phyloP scores from a whole-genome alignment of 37 sponge, comb jelly and placozoan genomes.

The Amphimedon queenslandica region DNA sequence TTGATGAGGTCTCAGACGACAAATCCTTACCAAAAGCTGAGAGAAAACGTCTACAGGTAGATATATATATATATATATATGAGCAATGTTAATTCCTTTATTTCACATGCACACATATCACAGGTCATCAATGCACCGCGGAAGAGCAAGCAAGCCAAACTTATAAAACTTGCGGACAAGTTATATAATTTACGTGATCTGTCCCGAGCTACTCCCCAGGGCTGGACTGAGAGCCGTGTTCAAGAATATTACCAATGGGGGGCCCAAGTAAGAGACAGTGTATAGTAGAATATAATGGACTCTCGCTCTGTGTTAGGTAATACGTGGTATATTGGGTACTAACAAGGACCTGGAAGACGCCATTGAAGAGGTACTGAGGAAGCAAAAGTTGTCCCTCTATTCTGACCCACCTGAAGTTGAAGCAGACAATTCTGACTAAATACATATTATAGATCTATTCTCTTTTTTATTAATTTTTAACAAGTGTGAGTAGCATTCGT shows the following conservation, averaged over 20 bases:
- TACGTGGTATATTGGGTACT: slow-evolving; percentile 73
- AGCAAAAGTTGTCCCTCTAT: slow-evolving; percentile 34
- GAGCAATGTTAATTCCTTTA: too few species aligned
- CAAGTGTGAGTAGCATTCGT: too few species aligned
- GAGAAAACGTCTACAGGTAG: slow-evolving; percentile 81
- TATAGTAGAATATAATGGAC: not conserved
- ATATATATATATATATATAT: too few species aligned
- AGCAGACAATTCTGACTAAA: not conserved
- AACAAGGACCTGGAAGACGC: slow-evolving; percentile 64
- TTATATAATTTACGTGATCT: slow-evolving; percentile 94
- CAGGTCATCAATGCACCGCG: slow-evolving; percentile 82
- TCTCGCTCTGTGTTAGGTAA: slow-evolving; percentile 28
- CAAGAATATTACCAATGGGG: slow-evolving; percentile 89
- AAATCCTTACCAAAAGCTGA: slow-evolving; percentile 83
- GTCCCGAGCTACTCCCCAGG: slow-evolving; percentile 50
- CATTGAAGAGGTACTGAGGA: slow-evolving; percentile 47
- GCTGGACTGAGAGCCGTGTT: slow-evolving; percentile 81
- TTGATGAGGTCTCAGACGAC: slow-evolving; percentile 86
- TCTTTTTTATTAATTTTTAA: not conserved
- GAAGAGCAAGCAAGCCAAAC: slow-evolving; percentile 78
- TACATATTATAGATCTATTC: not conserved
- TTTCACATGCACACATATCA: not conserved
- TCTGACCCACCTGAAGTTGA: not conserved
- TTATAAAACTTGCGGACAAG: slow-evolving; percentile 93
- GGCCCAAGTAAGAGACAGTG: slow-evolving; percentile 29